These are phyloP conservation scores for Poecile montanus DNA, from an alignment of 2,797 vertebrate species.

Conservation along the genomic window DNA sequence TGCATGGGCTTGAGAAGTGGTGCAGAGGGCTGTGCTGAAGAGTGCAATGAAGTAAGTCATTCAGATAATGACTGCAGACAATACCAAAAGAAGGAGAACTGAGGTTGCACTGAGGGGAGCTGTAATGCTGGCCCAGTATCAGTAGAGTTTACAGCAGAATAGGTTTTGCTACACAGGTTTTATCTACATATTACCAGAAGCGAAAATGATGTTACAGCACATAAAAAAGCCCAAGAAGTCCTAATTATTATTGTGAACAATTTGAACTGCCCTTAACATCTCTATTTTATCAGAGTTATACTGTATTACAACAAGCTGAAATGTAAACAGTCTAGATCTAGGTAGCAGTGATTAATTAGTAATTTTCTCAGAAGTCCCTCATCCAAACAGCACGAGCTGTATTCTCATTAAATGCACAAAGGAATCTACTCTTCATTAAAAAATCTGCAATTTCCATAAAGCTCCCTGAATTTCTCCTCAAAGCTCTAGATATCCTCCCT, in stretches of 20 bases:
- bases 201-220: not conserved
- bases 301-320: not conserved
- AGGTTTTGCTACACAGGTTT: not conserved
- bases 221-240: not conserved
- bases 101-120: not conserved
- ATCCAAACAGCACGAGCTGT: not conserved
- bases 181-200: not conserved
- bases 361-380: not conserved
- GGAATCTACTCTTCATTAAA: not conserved
- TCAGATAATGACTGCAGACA: not conserved
- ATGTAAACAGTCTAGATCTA: conserved; percentile 18
- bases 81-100: not conserved
- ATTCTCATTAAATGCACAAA: not conserved
- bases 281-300: not conserved
- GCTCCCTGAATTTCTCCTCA: not conserved
- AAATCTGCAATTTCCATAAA: not conserved
- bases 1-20: not conserved
- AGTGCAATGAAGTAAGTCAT: not conserved
- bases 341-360: conserved; percentile 4
- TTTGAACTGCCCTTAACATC: not conserved
- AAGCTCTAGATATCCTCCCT: not conserved
- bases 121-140: not conserved
- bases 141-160: not conserved
- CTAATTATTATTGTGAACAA: not conserved
- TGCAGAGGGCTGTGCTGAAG: not conserved